These are phyloP conservation scores for Acronicta leporina DNA, from an alignment of 2,888 invertebrate species.

Conservation along the genomic window DNA sequence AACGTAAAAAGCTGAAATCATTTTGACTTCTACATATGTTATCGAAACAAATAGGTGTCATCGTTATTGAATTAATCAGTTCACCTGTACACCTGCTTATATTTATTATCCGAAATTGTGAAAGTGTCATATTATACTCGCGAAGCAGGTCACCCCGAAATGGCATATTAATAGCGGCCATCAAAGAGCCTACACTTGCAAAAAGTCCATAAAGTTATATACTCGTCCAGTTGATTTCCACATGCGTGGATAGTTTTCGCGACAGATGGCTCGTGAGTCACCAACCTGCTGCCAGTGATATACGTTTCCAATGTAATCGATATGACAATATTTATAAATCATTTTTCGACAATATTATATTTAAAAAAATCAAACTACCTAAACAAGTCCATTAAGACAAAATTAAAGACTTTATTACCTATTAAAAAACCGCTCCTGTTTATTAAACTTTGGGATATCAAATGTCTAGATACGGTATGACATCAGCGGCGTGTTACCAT, in stretches of 20 bases:
- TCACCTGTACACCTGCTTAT: conserved; percentile 12
- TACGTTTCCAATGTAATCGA: conserved; percentile 79
- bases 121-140: conserved; percentile 74
- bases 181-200: conserved; percentile 68
- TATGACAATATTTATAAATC: conserved; percentile 76
- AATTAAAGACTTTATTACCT: conserved; percentile 62
- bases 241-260: conserved; percentile 83
- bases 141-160: conserved; percentile 70
- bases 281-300: conserved; percentile 78
- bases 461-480: conserved; percentile 74
- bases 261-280: conserved; percentile 87
- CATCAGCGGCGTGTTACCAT: conserved; percentile 70
- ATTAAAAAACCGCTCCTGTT: conserved; percentile 68
- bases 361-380: conserved; percentile 60
- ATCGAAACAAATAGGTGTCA: conserved; percentile 40
- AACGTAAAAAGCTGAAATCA: conserved; percentile 2
- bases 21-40: conserved; percentile 24
- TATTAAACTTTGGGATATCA: conserved; percentile 64
- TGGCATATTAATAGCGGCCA: conserved; percentile 72
- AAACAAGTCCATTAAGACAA: conserved; percentile 57
- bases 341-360: conserved; percentile 56
- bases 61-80: conserved; percentile 55
- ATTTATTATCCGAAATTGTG: conserved; percentile 39
- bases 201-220: conserved; percentile 71
- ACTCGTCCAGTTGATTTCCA: conserved; percentile 78